Evolutionary conservation across 2,113 vertebrate species (phyloP), one percentile per base, ranked within the genome.

Genomic region (Spea multiplicata): DNA sequence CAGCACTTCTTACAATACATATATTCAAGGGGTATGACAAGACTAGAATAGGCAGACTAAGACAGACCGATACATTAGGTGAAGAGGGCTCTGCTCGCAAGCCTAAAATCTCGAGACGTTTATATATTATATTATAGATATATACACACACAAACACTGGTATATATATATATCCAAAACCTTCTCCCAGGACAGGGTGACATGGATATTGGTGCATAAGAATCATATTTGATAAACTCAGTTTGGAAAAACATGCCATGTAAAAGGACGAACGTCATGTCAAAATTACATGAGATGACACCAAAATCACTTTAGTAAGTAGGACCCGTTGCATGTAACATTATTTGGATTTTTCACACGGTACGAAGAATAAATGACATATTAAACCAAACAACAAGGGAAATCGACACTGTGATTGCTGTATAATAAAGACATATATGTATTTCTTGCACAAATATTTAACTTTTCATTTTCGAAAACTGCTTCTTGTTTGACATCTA

Each of bases 361-460:
- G 65, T 10, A 57, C 65, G 65, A 68, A 57, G 55, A 59, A 66
- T 47, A 73, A 76, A 76, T 76, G 66, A 70, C 68, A 77, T 77
- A 77, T 77, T 77, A 77, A 77, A 70, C 70, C 67, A 77, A 77
- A 77, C 66, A 68, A 30, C 75, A 70, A 48, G 75, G 75, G 75
- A 77, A 69, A 77, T 77, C 30, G 75, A 70, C 59, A 47, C 16
- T 70, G 67, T 70, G 66, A 77, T 62, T 71, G 53, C 53, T 12
- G 67, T 77, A 17, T 49, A 77, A 77, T 62, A 77, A 77, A 77
- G 75, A 77, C 75, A 71, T 71, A 67, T 66, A 69, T 57, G 70
- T 73, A 73, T 73, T 67, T 79, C 70, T 79, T 79, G 69, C 77
- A 79, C 77, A 79, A 79, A 79, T 79, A 73, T 79, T 79, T 79